Conservation (phyloP, 1,140 invertebrate species). For the Pseudobourletiella spinata region DNA sequence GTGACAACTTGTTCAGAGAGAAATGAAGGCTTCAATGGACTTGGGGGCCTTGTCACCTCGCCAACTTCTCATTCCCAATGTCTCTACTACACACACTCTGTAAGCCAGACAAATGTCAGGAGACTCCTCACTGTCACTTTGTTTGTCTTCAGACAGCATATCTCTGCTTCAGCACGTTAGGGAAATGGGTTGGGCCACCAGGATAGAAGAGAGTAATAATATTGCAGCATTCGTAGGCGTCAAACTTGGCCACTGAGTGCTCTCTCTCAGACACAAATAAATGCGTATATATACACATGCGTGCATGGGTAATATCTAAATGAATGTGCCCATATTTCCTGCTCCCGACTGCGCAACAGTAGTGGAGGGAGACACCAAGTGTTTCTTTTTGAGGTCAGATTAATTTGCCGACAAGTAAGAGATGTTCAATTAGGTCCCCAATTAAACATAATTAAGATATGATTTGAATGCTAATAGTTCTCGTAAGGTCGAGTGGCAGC, state of each 20-base stretch:
- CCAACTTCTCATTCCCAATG: no score
- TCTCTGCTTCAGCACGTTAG: neutral
- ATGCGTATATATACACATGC: neutral
- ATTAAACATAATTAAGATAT: slow-evolving; percentile 5
- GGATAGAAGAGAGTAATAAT: no score
- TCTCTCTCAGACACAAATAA: no score
- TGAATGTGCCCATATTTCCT: no score
- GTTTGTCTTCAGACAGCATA: neutral
- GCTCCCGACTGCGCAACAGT: no score
- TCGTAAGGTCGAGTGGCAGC: neutral
- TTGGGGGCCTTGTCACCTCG: neutral
- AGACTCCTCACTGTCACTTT: neutral
- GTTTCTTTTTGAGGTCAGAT: slow-evolving; percentile 2
- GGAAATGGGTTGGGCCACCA: neutral
- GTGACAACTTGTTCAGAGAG: neutral
- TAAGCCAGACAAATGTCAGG: no score
- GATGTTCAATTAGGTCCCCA: neutral
- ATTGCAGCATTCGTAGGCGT: no score
- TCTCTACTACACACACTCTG: no score
- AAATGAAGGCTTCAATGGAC: neutral
- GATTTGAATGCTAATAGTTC: neutral
- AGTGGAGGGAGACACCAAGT: no score
- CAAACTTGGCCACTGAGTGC: no score
- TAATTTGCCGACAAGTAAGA: neutral
- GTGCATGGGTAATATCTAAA: neutral